Percentiles rank a stretch among this genome's conserved stretches.
Evolutionary conservation across 2,797 vertebrate species (phyloP).

Genomic region (Pitangus sulphuratus): DNA sequence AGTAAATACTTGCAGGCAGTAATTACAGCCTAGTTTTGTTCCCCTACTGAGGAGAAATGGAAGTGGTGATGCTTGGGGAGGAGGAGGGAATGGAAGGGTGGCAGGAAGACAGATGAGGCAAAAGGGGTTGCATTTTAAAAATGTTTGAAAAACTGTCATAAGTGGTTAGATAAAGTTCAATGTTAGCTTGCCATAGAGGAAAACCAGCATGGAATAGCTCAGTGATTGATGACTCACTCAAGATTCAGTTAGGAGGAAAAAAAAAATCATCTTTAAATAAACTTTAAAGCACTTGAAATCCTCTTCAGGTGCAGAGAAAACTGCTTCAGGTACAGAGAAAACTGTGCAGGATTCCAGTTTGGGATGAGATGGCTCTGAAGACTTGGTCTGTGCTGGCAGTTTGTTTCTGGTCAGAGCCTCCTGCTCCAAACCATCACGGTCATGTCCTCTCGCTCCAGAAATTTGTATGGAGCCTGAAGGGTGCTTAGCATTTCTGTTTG

Average conservation of each 20-base stretch:
- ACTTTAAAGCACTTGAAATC: not conserved
- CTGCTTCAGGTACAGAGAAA: not conserved
- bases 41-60: not conserved
- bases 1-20: not conserved
- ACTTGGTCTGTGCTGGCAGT: not conserved
- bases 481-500: not conserved
- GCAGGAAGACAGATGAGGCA: slow-evolving; percentile 30
- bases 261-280: not conserved
- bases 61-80: not conserved
- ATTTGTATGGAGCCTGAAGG: not conserved
- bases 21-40: not conserved
- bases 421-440: not conserved
- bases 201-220: not conserved
- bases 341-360: not conserved
- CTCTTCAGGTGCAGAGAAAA: not conserved
- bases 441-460: not conserved
- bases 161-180: slow-evolving; percentile 21
- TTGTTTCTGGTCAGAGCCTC: not conserved
- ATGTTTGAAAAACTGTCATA: slow-evolving; percentile 2
- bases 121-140: not conserved
- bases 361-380: not conserved
- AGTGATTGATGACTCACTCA: slow-evolving; percentile 39
- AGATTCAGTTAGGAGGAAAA: not conserved
- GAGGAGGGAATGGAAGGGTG: not conserved
- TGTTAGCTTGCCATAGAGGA: not conserved